phyloP scores from a whole-genome alignment of 1,140 invertebrate species.

The Ctenoplectra terminalis region DNA sequence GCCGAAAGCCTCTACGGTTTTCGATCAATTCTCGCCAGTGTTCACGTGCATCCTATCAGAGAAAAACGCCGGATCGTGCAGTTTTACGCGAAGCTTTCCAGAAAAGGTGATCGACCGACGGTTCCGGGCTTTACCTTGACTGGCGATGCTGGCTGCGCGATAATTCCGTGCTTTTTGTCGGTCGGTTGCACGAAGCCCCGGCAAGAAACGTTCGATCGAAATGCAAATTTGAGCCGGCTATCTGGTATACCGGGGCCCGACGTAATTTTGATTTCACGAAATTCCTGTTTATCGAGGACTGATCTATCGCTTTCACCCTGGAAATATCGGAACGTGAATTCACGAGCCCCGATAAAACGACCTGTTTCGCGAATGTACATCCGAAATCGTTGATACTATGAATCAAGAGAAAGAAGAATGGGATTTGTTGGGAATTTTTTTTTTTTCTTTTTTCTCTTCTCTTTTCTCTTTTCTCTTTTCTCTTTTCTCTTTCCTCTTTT shows the following conservation, averaged over 20 bases:
- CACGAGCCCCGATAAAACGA: neutral
- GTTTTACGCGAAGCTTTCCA: constrained; percentile 12
- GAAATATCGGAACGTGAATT: neutral
- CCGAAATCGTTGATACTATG: neutral
- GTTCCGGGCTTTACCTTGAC: neutral
- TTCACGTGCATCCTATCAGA: constrained; percentile 1
- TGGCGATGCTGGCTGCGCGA: constrained; percentile 11
- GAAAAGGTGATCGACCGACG: constrained; percentile 21
- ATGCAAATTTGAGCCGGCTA: constrained; percentile 33
- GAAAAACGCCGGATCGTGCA: neutral
- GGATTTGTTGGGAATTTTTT: neutral
- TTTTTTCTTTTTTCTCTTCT: neutral
- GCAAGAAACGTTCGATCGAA: constrained; percentile 38
- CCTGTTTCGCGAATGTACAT: neutral
- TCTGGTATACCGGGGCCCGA: neutral
- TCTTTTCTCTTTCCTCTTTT: no score
- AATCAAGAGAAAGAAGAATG: neutral
- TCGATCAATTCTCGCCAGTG: neutral
- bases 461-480: no score
- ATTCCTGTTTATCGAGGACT: constrained; percentile 30
- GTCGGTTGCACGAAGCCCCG: neutral
- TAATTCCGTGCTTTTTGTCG: constrained; percentile 42
- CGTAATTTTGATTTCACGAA: constrained; percentile 44
- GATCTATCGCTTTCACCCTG: constrained; percentile 3
- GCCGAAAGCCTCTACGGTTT: neutral